Evolutionary conservation across 2,113 vertebrate genomes (phyloP).

Genomic region (Indicator maculatus): DNA sequence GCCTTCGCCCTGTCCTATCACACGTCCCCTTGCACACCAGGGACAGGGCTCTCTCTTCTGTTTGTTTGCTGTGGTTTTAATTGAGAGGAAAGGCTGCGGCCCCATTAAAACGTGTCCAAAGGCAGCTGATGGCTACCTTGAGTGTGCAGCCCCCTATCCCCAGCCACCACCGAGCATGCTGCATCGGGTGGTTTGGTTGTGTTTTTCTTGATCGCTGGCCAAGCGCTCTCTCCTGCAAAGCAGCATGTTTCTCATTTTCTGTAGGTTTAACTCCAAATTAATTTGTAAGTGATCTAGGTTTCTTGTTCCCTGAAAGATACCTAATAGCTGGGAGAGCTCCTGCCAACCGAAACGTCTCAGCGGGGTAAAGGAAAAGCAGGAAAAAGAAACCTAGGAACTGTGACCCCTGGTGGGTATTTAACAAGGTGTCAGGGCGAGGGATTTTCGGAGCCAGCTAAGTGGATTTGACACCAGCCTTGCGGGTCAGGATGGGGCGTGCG

Average conservation of each 20-base stretch:
- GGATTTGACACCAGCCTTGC: conserved; percentile 47
- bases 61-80: neutral
- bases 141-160: neutral
- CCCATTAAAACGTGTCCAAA: neutral
- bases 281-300: conserved; percentile 72
- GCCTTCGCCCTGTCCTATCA: neutral
- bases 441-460: conserved; percentile 50
- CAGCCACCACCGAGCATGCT: neutral
- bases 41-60: neutral
- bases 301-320: conserved; percentile 67
- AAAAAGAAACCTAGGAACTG: conserved; percentile 64
- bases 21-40: fast-evolving
- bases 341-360: conserved; percentile 68
- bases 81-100: neutral
- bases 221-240: conserved; percentile 65
- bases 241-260: conserved; percentile 73
- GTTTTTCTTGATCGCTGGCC: conserved; percentile 71
- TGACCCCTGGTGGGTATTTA: conserved; percentile 69
- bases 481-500: neutral
- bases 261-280: conserved; percentile 72
- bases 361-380: conserved; percentile 50
- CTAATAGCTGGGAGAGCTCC: conserved; percentile 45
- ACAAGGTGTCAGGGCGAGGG: conserved; percentile 66
- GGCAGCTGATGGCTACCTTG: neutral
- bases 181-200: conserved; percentile 41